Evolutionary conservation across 2,113 vertebrate species (phyloP).

Genomic region (Echinops telfairi): DNA sequence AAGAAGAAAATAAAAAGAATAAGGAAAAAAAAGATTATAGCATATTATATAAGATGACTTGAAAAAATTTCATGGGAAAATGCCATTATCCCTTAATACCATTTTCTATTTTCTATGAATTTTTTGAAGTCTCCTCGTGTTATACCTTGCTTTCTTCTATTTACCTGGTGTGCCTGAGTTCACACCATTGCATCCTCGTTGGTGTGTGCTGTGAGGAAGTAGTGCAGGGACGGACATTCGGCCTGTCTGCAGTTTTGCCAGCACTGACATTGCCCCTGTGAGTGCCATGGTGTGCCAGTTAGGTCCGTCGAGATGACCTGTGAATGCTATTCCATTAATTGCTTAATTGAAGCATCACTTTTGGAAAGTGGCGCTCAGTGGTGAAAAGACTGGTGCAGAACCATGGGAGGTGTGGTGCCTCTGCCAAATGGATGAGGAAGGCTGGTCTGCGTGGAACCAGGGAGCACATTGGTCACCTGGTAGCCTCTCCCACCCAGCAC

Average conservation of each 20-base stretch:
- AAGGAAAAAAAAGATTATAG: too few relatives aligned
- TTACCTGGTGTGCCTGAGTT: not conserved
- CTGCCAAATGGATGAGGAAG: not conserved
- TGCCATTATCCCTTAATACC: too few relatives aligned
- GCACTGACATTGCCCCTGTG: not conserved
- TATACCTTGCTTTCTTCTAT: not conserved
- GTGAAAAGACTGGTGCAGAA: not conserved
- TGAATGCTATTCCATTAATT: not conserved
- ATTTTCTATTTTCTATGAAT: too few relatives aligned
- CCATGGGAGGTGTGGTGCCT: not conserved
- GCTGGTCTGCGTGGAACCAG: not conserved
- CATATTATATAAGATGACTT: too few relatives aligned
- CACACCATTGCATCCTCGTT: fast-evolving
- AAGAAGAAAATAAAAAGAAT: too few relatives aligned
- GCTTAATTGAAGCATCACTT: not conserved
- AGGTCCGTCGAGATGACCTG: fast-evolving
- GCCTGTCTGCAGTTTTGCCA: not conserved
- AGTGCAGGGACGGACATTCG: fast-evolving
- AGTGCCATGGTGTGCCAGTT: not conserved
- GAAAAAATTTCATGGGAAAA: too few relatives aligned
- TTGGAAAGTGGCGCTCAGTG: not conserved
- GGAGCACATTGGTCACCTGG: too few relatives aligned
- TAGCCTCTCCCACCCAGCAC: too few relatives aligned
- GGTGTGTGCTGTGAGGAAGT: not conserved
- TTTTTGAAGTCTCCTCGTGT: too few relatives aligned